These are phyloP conservation scores for Macropus fuliginosus DNA, from an alignment of 2,797 vertebrate species.

Conservation along the genomic window DNA sequence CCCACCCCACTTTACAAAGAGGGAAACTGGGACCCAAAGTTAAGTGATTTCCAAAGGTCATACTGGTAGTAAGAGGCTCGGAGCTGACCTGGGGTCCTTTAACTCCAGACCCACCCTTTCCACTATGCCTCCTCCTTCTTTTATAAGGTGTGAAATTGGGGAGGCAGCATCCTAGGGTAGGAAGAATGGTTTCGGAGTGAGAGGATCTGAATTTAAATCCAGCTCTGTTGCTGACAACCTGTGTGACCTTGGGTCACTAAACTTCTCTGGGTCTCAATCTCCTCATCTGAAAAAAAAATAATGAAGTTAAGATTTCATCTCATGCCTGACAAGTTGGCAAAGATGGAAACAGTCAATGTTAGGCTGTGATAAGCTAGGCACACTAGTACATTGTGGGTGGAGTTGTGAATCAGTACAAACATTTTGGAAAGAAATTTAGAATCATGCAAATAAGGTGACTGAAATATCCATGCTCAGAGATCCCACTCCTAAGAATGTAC, in stretches of 20 bases:
- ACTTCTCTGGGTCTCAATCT: neutral
- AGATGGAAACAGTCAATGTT: neutral
- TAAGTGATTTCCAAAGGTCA: neutral
- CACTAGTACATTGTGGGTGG: neutral
- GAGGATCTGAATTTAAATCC: neutral
- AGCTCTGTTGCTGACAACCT: neutral
- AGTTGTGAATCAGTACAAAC: neutral
- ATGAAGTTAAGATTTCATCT: neutral
- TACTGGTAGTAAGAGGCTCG: neutral
- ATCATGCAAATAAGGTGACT: neutral
- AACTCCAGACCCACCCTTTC: neutral
- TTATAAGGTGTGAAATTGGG: neutral
- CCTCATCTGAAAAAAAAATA: neutral
- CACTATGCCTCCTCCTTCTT: neutral
- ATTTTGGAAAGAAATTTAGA: neutral
- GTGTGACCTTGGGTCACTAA: neutral
- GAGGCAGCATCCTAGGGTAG: neutral
- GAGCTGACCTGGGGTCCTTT: neutral
- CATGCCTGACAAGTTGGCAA: neutral
- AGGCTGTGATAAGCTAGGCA: neutral
- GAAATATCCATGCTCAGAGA: neutral
- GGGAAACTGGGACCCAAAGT: conserved; percentile 30
- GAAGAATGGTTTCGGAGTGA: neutral
- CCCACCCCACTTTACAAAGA: conserved; percentile 25
- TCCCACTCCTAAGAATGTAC: neutral